Evolutionary conservation across 2,888 invertebrate species (phyloP), one percentile per base, ranked within the genome.

Genomic region (Chesias legatella): DNA sequence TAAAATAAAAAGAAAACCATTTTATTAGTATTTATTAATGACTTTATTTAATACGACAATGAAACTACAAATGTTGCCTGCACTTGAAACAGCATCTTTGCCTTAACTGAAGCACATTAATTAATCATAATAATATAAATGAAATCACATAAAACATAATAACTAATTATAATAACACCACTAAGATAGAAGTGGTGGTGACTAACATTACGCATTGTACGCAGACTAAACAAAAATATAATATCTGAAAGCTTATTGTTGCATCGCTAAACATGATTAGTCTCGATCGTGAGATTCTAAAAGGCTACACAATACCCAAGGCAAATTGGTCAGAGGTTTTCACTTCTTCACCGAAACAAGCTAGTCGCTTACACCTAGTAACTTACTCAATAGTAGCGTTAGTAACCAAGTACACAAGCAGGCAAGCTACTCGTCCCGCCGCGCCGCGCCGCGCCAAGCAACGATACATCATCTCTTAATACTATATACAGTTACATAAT

Each of bases 11-110:
- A 44, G 61, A 73, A 68, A 60, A 34, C 65, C 49, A 58, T 43
- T 60, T 61, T 75, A 78, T 82, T 80, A 83, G 77, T 85, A 83
- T 81, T 84, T 79, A 83, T 81, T 84, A 79, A 86, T 83, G 85
- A 85, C 73, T 86, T 86, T 88, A 88, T 84, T 88, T 77, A 85
- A 80, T 88, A 89, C 88, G 88, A 89, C 86, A 88, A 89, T 88
- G 88, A 88, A 88, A 88, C 88, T 88, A 89, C 88, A 88, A 88
- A 88, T 86, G 73, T 80, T 83, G 88, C 84, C 84, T 81, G 88
- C 88, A 84, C 78, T 84, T 83, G 79, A 78, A 85, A 80, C 80
- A 82, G 82, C 82, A 78, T 76, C 75, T 73, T 71, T 78, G 81
- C 75, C 77, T 78, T 79, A 84, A 89, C 83, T 80, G 73, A 88